These are phyloP conservation scores for Hypercompe scribonia DNA, from an alignment of 2,888 invertebrate species.

Conservation along the genomic window DNA sequence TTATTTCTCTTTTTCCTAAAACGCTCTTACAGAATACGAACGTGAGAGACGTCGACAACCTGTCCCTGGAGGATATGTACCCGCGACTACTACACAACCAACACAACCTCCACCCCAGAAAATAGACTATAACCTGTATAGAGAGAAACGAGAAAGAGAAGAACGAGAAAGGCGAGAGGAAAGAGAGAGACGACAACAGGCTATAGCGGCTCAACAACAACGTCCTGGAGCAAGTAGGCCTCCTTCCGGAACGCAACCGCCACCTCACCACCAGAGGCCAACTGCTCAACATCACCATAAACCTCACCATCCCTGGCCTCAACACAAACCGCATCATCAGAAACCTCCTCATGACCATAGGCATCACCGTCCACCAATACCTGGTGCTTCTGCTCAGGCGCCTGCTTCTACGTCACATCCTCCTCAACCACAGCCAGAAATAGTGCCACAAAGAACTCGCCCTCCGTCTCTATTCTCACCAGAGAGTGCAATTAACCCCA, in stretches of 20 bases:
- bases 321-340: conserved; percentile 72
- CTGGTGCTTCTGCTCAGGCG: conserved; percentile 54
- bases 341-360: conserved; percentile 76
- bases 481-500: conserved; percentile 85
- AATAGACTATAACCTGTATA: conserved; percentile 87
- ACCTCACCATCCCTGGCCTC: conserved; percentile 71
- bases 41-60: conserved; percentile 79
- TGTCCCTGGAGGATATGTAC: conserved; percentile 79
- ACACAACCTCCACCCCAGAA: conserved; percentile 80
- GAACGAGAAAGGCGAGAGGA: conserved; percentile 82
- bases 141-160: conserved; percentile 88
- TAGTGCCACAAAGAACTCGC: conserved; percentile 73
- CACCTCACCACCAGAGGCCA: conserved; percentile 60
- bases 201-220: conserved; percentile 44
- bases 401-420: conserved; percentile 48
- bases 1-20: background rate
- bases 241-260: conserved; percentile 58
- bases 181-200: conserved; percentile 68
- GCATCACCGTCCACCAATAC: conserved; percentile 68
- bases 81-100: conserved; percentile 69
- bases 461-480: conserved; percentile 89
- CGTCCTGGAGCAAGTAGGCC: conserved; percentile 54
- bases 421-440: conserved; percentile 50
- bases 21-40: conserved; percentile 73
- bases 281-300: conserved; percentile 64